Conservation (phyloP, 2,888 invertebrate species). For the Drosophila meridiana region DNA sequence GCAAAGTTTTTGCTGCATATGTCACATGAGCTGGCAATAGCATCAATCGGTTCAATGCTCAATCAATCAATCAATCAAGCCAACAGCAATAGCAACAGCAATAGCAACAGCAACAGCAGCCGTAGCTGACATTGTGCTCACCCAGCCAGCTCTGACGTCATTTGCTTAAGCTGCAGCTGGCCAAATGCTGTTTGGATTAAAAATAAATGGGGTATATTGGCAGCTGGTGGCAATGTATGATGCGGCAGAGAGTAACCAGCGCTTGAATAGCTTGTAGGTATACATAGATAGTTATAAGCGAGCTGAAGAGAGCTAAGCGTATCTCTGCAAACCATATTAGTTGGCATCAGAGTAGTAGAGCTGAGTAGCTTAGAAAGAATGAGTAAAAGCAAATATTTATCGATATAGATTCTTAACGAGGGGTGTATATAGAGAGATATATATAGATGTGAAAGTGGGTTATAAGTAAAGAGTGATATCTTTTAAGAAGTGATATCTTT, state of each 20-base stretch:
- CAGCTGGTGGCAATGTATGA: background rate
- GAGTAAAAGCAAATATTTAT: background rate
- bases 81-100: constrained; percentile 4
- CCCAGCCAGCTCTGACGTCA: constrained; percentile 8
- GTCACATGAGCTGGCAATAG: constrained; percentile 3
- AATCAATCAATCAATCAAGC: constrained; percentile 40
- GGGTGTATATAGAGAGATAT: background rate
- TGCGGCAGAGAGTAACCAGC: background rate
- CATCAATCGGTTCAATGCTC: constrained; percentile 26
- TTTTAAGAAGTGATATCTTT: no score
- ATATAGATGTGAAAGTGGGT: background rate
- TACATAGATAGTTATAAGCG: background rate
- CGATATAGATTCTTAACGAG: background rate
- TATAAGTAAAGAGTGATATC: no score
- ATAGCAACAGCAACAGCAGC: background rate
- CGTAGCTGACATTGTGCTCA: constrained; percentile 13
- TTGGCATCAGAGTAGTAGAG: background rate
- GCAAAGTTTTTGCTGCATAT: constrained; percentile 10
- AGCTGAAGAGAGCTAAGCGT: background rate
- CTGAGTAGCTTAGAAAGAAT: background rate
- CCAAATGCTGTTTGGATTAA: constrained; percentile 3
- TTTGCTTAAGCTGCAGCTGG: constrained; percentile 14
- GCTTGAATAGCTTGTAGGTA: background rate
- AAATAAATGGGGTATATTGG: constrained; percentile 8
- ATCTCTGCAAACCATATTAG: background rate